phyloP scores from a whole-genome alignment of 2,888 invertebrate genomes.

The Patella ulyssiponensis region DNA sequence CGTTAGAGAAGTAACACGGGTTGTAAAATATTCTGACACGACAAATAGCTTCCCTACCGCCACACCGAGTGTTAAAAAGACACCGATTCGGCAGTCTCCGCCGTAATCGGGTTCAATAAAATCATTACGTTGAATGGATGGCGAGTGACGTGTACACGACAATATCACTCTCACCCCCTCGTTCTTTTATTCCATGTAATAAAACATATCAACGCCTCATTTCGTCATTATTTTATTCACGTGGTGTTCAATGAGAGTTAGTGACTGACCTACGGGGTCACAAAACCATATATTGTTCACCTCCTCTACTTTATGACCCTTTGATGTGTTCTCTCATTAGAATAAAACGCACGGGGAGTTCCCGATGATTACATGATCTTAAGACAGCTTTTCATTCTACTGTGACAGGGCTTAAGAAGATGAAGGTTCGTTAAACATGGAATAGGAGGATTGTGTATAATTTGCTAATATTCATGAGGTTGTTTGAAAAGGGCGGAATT shows the following conservation, averaged over 20 bases:
- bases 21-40: slow-evolving; percentile 4
- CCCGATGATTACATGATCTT: slow-evolving; percentile 9
- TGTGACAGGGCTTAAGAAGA: background rate
- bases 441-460: background rate
- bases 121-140: background rate
- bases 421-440: slow-evolving; percentile 1
- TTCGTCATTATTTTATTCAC: background rate
- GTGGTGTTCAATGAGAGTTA: background rate
- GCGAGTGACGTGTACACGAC: background rate
- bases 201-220: slow-evolving; percentile 11
- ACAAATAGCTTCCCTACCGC: background rate
- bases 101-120: slow-evolving; percentile 2
- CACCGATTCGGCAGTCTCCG: background rate
- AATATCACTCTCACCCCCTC: background rate
- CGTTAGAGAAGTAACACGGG: background rate
- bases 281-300: background rate
- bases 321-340: slow-evolving; percentile 6
- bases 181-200: background rate
- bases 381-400: background rate
- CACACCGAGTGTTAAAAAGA: background rate
- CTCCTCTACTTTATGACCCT: slow-evolving; percentile 2
- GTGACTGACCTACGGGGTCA: background rate
- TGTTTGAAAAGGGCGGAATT: no score
- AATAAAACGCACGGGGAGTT: slow-evolving; percentile 1
- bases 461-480: no score